phyloP scores from a whole-genome alignment of 2,888 invertebrate species.

The Quadriops clusia region DNA sequence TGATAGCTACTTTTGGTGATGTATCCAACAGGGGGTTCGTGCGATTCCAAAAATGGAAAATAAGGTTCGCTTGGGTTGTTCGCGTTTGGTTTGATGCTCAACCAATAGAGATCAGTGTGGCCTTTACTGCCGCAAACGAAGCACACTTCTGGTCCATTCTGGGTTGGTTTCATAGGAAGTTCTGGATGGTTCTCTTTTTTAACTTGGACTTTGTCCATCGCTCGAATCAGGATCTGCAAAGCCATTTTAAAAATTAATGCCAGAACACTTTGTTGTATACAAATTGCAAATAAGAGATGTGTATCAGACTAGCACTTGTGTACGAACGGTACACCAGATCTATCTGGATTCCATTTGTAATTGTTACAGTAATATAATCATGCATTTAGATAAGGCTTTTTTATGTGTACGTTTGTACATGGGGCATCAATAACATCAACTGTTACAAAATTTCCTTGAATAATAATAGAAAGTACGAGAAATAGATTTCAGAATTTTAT shows the following conservation, averaged over 20 bases:
- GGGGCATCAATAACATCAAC: too few relatives aligned
- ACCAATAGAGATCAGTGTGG: slow-evolving; percentile 46
- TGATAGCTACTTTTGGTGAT: slow-evolving; percentile 34
- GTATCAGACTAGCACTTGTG: too few relatives aligned
- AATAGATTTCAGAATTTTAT: too few relatives aligned
- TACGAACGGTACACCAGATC: too few relatives aligned
- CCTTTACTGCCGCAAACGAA: slow-evolving; percentile 66
- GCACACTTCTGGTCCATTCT: slow-evolving; percentile 37
- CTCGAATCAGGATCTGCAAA: slow-evolving; percentile 28
- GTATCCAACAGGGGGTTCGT: slow-evolving; percentile 75
- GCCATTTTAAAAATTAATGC: slow-evolving; percentile 14
- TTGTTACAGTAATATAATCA: too few relatives aligned
- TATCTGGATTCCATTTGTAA: too few relatives aligned
- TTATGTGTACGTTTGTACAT: too few relatives aligned
- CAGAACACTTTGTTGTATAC: too few relatives aligned
- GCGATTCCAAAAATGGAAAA: slow-evolving; percentile 84
- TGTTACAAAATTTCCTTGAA: too few relatives aligned
- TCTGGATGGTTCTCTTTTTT: slow-evolving; percentile 38
- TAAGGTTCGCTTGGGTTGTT: slow-evolving; percentile 66
- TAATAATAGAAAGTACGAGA: too few relatives aligned
- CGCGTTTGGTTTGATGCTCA: slow-evolving; percentile 55
- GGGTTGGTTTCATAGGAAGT: slow-evolving; percentile 16
- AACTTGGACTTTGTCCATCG: slow-evolving; percentile 42
- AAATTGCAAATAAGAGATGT: too few relatives aligned
- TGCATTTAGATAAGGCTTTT: too few relatives aligned